Evolutionary conservation across 2,888 invertebrate species (phyloP).

Genomic region (Stenodema calcarata): DNA sequence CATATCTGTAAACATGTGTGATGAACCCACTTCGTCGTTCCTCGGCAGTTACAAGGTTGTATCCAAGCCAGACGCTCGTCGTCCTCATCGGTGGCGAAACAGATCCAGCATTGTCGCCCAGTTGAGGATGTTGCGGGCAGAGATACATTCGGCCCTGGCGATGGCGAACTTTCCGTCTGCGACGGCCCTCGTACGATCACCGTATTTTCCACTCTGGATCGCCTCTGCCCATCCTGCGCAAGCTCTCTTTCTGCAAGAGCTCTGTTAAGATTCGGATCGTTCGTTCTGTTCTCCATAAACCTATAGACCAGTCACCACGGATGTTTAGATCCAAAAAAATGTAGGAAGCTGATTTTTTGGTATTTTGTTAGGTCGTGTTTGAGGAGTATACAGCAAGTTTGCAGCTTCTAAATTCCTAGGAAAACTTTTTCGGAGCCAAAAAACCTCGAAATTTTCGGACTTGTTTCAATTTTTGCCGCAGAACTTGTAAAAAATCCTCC

Average conservation of each 20-base stretch:
- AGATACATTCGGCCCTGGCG: background rate
- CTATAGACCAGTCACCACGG: background rate
- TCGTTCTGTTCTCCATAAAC: background rate
- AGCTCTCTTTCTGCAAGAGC: background rate
- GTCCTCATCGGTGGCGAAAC: slow-evolving; percentile 95
- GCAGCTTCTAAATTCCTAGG: no score
- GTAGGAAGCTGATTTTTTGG: no score
- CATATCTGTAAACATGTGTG: slow-evolving; percentile 91
- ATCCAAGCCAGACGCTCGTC: slow-evolving; percentile 90
- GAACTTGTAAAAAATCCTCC: no score
- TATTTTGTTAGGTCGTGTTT: no score
- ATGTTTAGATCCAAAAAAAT: background rate
- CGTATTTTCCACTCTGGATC: background rate
- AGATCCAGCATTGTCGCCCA: slow-evolving; percentile 85
- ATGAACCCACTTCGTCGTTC: slow-evolving; percentile 90
- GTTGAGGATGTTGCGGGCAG: background rate
- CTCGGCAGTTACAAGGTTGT: slow-evolving; percentile 91
- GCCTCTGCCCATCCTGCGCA: background rate
- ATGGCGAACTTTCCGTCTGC: background rate
- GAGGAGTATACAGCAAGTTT: no score
- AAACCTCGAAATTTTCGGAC: no score
- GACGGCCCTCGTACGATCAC: background rate
- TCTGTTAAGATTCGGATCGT: background rate
- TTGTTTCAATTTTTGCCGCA: no score
- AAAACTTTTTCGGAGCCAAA: no score